Evolutionary conservation across 2,888 invertebrate species (phyloP).

Genomic region (Acrobasis suavella): DNA sequence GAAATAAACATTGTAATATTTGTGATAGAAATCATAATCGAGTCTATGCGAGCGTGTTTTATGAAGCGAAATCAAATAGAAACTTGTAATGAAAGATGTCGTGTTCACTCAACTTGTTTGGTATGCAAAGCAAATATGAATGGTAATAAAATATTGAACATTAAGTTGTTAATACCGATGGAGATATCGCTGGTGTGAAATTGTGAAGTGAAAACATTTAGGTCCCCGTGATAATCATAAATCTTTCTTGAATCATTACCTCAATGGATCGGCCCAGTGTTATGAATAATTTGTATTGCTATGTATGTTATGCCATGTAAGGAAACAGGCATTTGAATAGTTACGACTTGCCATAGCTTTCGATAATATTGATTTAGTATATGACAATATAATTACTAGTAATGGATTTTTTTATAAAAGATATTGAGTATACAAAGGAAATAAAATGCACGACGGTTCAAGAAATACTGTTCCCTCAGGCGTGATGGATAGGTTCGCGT

Average conservation of each 20-base stretch:
- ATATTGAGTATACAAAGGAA: background rate
- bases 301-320: constrained; percentile 26
- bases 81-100: constrained; percentile 80
- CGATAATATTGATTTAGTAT: background rate
- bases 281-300: constrained; percentile 27
- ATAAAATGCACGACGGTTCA: background rate
- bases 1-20: constrained; percentile 66
- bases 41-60: constrained; percentile 70
- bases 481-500: constrained; percentile 56
- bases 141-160: constrained; percentile 77
- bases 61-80: constrained; percentile 81
- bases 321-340: constrained; percentile 16
- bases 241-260: constrained; percentile 26
- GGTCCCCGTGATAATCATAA: constrained; percentile 37
- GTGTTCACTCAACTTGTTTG: constrained; percentile 68
- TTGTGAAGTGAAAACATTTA: constrained; percentile 57
- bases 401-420: background rate
- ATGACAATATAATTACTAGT: background rate
- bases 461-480: constrained; percentile 17
- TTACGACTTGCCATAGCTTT: background rate
- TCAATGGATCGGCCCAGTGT: constrained; percentile 8
- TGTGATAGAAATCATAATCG: constrained; percentile 80
- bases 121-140: constrained; percentile 70
- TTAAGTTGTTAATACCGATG: constrained; percentile 66
- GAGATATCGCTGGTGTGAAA: constrained; percentile 52